Evolutionary conservation across 1,140 invertebrate genomes (phyloP).

Genomic region (Cotesia vestalis): DNA sequence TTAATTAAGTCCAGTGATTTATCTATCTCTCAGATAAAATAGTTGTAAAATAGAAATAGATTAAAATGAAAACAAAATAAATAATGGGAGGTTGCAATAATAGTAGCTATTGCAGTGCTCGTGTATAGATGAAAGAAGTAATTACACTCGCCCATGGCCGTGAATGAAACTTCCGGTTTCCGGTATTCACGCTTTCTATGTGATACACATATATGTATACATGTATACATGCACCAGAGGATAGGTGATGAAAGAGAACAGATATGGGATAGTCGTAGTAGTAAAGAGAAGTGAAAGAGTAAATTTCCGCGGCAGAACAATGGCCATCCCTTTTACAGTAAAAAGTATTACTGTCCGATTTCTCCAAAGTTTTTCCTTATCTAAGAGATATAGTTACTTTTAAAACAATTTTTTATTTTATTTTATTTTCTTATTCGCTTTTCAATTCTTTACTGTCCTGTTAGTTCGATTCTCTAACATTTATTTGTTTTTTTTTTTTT

Average conservation of each 20-base stretch:
- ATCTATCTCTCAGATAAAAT: neutral
- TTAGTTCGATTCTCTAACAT: neutral
- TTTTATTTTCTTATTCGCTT: slow-evolving; percentile 20
- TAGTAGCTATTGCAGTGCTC: neutral
- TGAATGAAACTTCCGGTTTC: slow-evolving; percentile 50
- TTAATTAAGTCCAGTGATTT: neutral
- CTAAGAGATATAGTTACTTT: slow-evolving; percentile 47
- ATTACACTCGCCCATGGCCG: slow-evolving; percentile 35
- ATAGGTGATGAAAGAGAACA: slow-evolving; percentile 24
- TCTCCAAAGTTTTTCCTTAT: slow-evolving; percentile 49
- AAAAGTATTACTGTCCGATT: slow-evolving; percentile 50
- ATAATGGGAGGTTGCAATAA: neutral
- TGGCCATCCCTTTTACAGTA: slow-evolving; percentile 48
- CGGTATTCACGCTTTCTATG: slow-evolving; percentile 47
- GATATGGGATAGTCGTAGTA: neutral
- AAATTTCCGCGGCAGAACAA: slow-evolving; percentile 41
- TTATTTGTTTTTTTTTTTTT: neutral
- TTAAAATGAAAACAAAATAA: neutral
- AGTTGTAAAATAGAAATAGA: neutral
- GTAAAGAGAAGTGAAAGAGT: slow-evolving; percentile 20
- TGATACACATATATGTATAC: neutral
- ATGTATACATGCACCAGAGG: too few relatives aligned
- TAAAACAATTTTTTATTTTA: slow-evolving; percentile 27
- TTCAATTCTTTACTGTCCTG: slow-evolving; percentile 20
- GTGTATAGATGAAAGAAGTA: slow-evolving; percentile 2